Conservation (phyloP, 1,140 invertebrate genomes). For the Bombus sylvicola region DNA sequence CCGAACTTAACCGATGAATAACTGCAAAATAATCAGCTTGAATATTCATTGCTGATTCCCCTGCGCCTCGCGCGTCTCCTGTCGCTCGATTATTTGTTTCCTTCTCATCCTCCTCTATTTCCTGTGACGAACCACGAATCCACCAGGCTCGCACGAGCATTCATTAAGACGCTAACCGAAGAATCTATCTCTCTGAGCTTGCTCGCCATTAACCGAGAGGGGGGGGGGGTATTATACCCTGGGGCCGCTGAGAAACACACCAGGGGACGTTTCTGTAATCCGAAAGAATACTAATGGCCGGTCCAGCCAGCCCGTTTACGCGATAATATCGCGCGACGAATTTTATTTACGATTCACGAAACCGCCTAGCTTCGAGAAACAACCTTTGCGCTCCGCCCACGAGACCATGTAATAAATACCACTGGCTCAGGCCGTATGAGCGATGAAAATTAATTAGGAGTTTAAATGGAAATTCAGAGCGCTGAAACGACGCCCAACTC, state of each 20-base stretch:
- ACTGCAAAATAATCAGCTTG: slow-evolving; percentile 74
- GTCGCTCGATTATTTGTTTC: slow-evolving; percentile 38
- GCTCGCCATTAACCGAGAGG: not conserved
- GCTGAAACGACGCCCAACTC: slow-evolving; percentile 16
- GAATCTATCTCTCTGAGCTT: not conserved
- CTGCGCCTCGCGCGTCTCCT: not conserved
- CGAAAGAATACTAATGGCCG: slow-evolving; percentile 1
- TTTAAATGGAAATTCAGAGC: slow-evolving; percentile 37
- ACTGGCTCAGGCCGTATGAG: not conserved
- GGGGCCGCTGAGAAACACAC: not conserved
- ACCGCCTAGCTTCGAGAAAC: not conserved
- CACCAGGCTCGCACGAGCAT: slow-evolving; percentile 13
- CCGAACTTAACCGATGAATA: slow-evolving; percentile 72
- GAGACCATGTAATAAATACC: slow-evolving; percentile 15
- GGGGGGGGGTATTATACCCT: accelerated
- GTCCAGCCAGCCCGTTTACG: not conserved
- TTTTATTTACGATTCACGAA: slow-evolving; percentile 29
- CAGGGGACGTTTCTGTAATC: not conserved
- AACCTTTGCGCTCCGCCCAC: not conserved
- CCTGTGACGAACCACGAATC: not conserved
- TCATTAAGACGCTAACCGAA: not conserved
- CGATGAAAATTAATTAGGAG: slow-evolving; percentile 45
- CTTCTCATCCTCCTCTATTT: not conserved
- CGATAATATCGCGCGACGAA: slow-evolving; percentile 19
- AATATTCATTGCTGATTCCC: slow-evolving; percentile 68